Evolutionary conservation across 1,140 invertebrate genomes (phyloP).

Genomic region (Bombus affinis): DNA sequence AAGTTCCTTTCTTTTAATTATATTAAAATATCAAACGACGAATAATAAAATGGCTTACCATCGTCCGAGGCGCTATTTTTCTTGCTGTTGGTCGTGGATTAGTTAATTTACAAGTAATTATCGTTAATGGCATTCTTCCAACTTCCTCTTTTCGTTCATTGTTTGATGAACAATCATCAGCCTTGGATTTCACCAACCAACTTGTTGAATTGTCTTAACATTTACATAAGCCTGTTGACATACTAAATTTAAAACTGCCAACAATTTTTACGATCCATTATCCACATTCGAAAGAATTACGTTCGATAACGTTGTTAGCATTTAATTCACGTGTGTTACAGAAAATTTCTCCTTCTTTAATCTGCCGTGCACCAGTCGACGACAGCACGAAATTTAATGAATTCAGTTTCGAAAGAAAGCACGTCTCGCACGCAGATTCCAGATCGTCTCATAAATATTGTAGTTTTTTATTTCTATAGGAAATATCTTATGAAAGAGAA

Average conservation of each 20-base stretch:
- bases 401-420: not conserved
- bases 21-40: too few species aligned
- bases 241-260: not conserved
- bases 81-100: not conserved
- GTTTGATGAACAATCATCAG: not conserved
- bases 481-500: not conserved
- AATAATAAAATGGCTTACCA: too few species aligned
- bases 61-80: not conserved
- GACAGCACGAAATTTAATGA: not conserved
- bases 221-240: not conserved
- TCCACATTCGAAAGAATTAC: not conserved
- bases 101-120: not conserved
- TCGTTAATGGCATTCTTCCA: not conserved
- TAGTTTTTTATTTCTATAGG: not conserved
- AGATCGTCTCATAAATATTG: too few species aligned
- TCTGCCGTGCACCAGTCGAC: not conserved
- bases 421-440: not conserved
- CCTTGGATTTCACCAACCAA: not conserved
- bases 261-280: not conserved
- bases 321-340: not conserved
- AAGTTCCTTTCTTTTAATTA: too few species aligned
- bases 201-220: not conserved
- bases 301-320: not conserved
- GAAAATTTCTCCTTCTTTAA: not conserved
- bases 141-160: not conserved